Base-by-base conservation (phyloP, 2,888 invertebrate species). In the Melangyna quadrimaculata region DNA sequence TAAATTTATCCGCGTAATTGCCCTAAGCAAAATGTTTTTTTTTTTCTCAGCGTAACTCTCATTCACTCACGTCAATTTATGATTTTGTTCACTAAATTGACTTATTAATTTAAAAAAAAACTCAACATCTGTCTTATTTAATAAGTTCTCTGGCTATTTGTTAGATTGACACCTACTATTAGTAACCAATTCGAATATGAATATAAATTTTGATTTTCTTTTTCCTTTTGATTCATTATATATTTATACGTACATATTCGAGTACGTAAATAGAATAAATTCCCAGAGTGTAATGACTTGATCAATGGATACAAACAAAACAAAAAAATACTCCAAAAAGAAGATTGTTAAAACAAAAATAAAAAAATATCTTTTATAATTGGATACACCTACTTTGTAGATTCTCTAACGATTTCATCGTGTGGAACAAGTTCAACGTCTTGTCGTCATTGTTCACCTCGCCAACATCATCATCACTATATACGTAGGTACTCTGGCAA, bases 341-440 rank as follows among this genome's bases (percentile, higher is more conserved):
- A 53, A 24, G n/a, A 53, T 53, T 53, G 12, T 27, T 4, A 10
- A 32, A 19, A 35, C 6, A 55, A n/a, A 57, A 32, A 32, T 17
- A 35, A 2, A 55, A n/a, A 57, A 32, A 32, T 17, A 19, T 19
- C 7, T 19, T 35, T 35, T 37, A 63, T 79, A 79, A 84, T 84
- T 79, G 70, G 78, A 57, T 74, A 67, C 51, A n/a, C n/a, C n/a
- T n/a, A n/a, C n/a, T n/a, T n/a, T n/a, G 14, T 51, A 43, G 3
- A 27, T 6, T 40, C 70, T 84, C 70, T 79, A 59, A 67, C 70
- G 74, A 79, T 45, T 27, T 84, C 71, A 79, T 71, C 67, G 83
- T 55, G 83, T 83, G 83, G 78, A 83, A 84, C 74, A 84, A 79
- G 83, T 84, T 84, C 83, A 84, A 79, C 83, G 83, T 84, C 83